phyloP scores from a whole-genome alignment of 2,113 vertebrate species.

The Forbesichthys agassizii region DNA sequence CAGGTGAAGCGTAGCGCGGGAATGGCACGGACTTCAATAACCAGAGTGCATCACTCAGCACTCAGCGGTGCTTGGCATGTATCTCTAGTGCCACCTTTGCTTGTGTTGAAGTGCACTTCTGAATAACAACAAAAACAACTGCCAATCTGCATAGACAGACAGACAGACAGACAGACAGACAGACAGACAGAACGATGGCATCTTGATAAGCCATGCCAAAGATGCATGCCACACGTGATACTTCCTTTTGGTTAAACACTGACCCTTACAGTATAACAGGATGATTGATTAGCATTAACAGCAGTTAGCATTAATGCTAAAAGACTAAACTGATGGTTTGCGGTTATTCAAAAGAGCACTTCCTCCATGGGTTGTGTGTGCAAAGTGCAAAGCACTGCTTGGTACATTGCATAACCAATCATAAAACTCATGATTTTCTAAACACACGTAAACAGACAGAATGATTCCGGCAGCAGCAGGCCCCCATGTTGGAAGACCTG shows the following conservation, averaged over 20 bases:
- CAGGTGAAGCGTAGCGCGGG: conserved; percentile 41
- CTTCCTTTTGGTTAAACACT: conserved; percentile 19
- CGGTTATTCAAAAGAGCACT: conserved; percentile 70
- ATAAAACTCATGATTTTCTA: conserved; percentile 43
- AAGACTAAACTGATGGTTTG: conserved; percentile 19
- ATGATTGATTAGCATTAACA: not conserved
- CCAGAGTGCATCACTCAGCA: conserved; percentile 21
- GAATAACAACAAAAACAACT: conserved; percentile 45
- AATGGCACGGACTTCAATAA: conserved; percentile 39
- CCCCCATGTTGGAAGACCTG: conserved; percentile 44
- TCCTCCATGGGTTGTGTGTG: conserved; percentile 34
- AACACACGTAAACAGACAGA: conserved; percentile 51
- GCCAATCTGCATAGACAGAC: not conserved
- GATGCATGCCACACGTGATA: conserved; percentile 3
- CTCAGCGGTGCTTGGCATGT: no score
- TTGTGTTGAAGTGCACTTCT: conserved; percentile 56
- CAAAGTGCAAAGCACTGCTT: conserved; percentile 37
- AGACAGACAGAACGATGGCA: not conserved
- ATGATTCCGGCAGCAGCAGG: conserved; percentile 36
- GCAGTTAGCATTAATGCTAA: conserved; percentile 8
- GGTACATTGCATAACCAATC: conserved; percentile 36
- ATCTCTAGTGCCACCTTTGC: no score
- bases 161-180: no score
- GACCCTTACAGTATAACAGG: conserved; percentile 1
- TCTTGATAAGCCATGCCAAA: conserved; percentile 17